Evolutionary conservation across 2,888 invertebrate genomes (phyloP), one percentile per base, ranked within the genome.

Genomic region (Ophion costatus): DNA sequence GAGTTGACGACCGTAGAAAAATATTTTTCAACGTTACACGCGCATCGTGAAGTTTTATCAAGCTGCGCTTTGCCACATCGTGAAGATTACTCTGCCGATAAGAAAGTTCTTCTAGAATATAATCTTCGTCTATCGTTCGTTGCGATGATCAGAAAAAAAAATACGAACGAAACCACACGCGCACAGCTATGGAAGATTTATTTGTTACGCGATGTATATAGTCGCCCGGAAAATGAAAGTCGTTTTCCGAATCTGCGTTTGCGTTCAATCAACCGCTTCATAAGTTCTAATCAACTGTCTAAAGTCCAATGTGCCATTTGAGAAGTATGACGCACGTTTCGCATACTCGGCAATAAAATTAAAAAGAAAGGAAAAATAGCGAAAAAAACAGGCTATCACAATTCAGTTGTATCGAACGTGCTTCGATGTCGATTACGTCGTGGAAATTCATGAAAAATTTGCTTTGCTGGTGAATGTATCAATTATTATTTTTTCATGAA

Each of bases 231-330:
- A 69, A 45, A 69, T 45, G 22, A 42, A 22, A 24, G 14, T 42
- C 45, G 5, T 42, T 45, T 66, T 20, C 38, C 42, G 42, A 66
- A 69, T 22, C 14, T 20, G 42, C 22, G 14, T 69, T 69, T 69
- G 22, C 7, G 1, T 17, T 9, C n/a, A 20, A 59, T 38, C 73
- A 59, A 29, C n/a, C 24, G n/a, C 7, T 17, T n/a, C 51, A 14
- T 11, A 14, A 57, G 24, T n/a, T 51, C 10, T 17, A 20, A 29
- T 59, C 11, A 38, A 22, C 38, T 6, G 59, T 42, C 38, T 61
- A 73, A 73, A 73, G 73, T 73, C 38, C 73, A 73, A 57, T 56
- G 57, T 57, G 57, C 56, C 51, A 70, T 24, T 22, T 69, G 33
- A 29, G 29, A 33, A 51, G 56, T 56, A 56, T 51, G 70, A 70